Conservation (phyloP, 2,888 invertebrate genomes). For the Drosophila lutescens region DNA sequence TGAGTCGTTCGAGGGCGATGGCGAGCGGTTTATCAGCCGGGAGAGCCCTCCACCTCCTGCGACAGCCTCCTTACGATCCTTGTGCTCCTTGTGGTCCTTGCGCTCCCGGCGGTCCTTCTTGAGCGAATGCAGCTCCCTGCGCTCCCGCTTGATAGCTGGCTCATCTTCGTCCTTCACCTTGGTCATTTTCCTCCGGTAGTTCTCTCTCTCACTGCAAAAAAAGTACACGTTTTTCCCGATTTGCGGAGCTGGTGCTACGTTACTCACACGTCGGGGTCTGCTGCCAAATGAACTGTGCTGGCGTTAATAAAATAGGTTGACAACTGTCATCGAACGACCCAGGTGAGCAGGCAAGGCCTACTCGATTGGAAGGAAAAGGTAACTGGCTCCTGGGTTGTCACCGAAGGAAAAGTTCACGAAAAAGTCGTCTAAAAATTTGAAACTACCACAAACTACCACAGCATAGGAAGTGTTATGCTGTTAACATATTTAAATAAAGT, state of each 20-base stretch:
- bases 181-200: not conserved
- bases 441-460: no score
- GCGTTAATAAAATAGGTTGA: not conserved
- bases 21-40: not conserved
- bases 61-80: no score
- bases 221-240: not conserved
- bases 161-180: constrained; percentile 1
- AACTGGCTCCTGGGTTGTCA: not conserved
- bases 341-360: not conserved
- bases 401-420: not conserved
- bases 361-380: not conserved
- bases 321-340: not conserved
- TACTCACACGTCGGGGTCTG: constrained; percentile 14
- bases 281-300: constrained; percentile 8
- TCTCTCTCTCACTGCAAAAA: not conserved
- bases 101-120: not conserved
- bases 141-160: constrained; percentile 2
- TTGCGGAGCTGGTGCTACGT: not conserved
- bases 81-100: no score
- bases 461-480: no score
- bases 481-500: not conserved
- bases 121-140: not conserved
- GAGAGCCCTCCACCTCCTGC: no score
- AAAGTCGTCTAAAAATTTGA: not conserved
- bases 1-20: not conserved